phyloP scores from a whole-genome alignment of 2,113 vertebrate species.

The Talpa occidentalis region DNA sequence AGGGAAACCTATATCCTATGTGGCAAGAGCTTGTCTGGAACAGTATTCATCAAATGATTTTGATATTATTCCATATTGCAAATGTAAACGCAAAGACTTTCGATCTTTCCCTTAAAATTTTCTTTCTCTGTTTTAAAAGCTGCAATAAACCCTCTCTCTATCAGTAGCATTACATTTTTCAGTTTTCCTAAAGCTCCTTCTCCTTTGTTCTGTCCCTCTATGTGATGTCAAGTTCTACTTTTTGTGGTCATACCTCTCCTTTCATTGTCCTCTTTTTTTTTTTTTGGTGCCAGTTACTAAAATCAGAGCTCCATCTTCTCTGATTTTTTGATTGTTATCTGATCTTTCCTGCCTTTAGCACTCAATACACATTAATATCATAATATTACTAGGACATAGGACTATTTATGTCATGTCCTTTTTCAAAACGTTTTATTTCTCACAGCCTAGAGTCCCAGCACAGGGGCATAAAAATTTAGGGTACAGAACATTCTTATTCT shows the following conservation, averaged over 20 bases:
- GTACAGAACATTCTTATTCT: background rate
- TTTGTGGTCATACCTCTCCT: background rate
- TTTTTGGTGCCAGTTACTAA: background rate
- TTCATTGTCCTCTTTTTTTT: background rate
- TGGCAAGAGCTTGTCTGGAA: slow-evolving; percentile 10
- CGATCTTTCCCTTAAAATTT: background rate
- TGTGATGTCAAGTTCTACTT: background rate
- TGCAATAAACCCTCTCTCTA: background rate
- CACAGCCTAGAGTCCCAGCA: background rate
- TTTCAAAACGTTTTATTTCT: background rate
- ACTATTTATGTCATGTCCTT: background rate
- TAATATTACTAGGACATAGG: background rate
- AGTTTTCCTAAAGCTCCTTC: background rate
- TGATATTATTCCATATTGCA: slow-evolving; percentile 13
- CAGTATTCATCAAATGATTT: slow-evolving; percentile 1
- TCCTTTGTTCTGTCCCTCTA: background rate
- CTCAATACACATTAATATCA: background rate
- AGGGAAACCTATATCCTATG: background rate
- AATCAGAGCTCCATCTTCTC: background rate
- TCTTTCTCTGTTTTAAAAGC: slow-evolving; percentile 24
- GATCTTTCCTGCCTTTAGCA: background rate
- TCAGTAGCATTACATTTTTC: background rate
- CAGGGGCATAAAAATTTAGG: background rate
- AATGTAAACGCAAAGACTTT: background rate
- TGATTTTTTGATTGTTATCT: background rate